phyloP scores from a whole-genome alignment of 2,888 invertebrate species.

The Epirrhoe alternata region DNA sequence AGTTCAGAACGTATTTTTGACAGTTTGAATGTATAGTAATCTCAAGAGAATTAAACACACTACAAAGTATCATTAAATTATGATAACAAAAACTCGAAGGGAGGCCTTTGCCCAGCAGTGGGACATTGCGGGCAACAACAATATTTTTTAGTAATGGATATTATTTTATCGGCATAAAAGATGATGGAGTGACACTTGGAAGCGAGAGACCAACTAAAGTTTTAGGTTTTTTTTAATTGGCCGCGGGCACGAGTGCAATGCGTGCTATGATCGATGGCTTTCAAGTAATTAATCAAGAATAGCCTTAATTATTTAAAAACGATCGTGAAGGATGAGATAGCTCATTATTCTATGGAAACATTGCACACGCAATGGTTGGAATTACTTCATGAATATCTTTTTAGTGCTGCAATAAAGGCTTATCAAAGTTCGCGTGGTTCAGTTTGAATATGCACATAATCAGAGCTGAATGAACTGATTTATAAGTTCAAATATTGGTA shows the following conservation, averaged over 20 bases:
- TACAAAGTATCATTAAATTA: background rate
- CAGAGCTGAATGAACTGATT: constrained; percentile 18
- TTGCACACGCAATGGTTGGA: constrained; percentile 55
- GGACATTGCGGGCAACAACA: no score
- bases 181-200: no score
- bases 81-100: no score
- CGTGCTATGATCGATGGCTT: no score
- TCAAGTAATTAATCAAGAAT: no score
- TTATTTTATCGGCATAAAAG: no score
- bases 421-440: constrained; percentile 37
- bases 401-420: constrained; percentile 38
- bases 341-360: background rate
- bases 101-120: no score
- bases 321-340: background rate
- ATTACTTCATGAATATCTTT: constrained; percentile 48
- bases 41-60: background rate
- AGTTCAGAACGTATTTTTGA: background rate
- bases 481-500: constrained; percentile 28
- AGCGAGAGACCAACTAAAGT: no score
- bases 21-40: background rate
- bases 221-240: no score
- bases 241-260: no score
- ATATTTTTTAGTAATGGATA: no score
- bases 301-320: no score
- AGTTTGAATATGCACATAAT: constrained; percentile 38